A percentile compares a stretch with the other conserved stretches of the same genome.
Conservation (phyloP, 2,888 invertebrate species). For the Ochropacha duplaris region DNA sequence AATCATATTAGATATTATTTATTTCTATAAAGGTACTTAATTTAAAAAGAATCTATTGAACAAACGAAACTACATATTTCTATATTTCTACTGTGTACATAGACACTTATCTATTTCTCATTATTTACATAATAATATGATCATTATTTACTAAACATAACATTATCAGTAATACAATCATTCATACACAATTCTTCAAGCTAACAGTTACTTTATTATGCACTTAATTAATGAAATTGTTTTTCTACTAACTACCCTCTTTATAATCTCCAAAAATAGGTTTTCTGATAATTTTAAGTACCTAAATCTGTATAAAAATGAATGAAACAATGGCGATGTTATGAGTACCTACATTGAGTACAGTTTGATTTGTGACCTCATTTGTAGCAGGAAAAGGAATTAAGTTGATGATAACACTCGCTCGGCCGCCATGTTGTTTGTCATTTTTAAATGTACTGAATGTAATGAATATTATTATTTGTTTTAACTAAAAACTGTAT, state of each 20-base stretch:
- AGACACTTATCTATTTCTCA: not conserved
- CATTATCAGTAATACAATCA: not conserved
- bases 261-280: conserved; percentile 8
- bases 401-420: conserved; percentile 73
- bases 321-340: conserved; percentile 35
- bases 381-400: conserved; percentile 77
- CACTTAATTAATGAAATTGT: not conserved
- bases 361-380: conserved; percentile 77
- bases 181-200: not conserved
- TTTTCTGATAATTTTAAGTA: too few relatives aligned
- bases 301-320: conserved; percentile 5
- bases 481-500: not conserved
- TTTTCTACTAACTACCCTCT: conserved; percentile 28
- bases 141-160: not conserved
- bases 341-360: conserved; percentile 33
- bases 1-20: not conserved
- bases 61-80: not conserved
- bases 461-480: not conserved
- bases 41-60: not conserved
- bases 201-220: not conserved
- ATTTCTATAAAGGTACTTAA: too few relatives aligned
- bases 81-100: too few relatives aligned
- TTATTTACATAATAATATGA: not conserved
- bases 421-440: conserved; percentile 55
- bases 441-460: conserved; percentile 34